Evolutionary conservation across 1,140 invertebrate species (phyloP), one percentile per base, ranked within the genome.

Genomic region (Gryllus bimaculatus): DNA sequence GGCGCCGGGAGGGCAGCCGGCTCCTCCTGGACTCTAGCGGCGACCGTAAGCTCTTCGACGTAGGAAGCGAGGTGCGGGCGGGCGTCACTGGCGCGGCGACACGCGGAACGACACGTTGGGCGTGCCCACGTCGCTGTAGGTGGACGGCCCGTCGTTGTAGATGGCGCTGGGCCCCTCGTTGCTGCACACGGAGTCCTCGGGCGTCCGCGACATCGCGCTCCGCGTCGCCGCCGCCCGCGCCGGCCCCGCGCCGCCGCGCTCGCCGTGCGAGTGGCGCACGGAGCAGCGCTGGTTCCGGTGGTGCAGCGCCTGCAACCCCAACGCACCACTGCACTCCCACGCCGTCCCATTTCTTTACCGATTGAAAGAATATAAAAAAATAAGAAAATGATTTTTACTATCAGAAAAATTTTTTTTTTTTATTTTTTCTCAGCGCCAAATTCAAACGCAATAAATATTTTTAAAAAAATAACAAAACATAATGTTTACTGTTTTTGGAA

Each of bases 131-230:
- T 85, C 84, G 77, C 84, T 85, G 78, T 84, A 84, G 13, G 85
- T 84, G 21, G 86, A 86, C 20, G 87, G 86, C 73, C 88, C 84
- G 80, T 88, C 88, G 74, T 85, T 85, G 79, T 87, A 89, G 39
- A 88, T 85, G 4, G 85, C 85, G 78, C 85, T 89, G 54, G 92
- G 91, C 7, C 92, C 93, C 85, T 93, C 92, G 73, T 88, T 90
- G 81, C 92, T 93, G 84, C 92, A 93, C 18, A 93, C 91, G 3
- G 92, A 93, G 83, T 94, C 93, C 81, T 87, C 87, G 0, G 88
- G 90, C 26, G 89, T 91, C 48, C 90, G 87, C 0, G 91, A 92
- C 1, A 90, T 89, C 54, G 48, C 75, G 81, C 0, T 47, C 76
- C 4, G 47, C 13, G 5, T 74, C 78, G 7, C 74, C 75, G 12